Percentiles rank a stretch among this genome's conserved stretches.
phyloP scores from a whole-genome alignment of 2,797 vertebrate species.

The Xerus rutilus region DNA sequence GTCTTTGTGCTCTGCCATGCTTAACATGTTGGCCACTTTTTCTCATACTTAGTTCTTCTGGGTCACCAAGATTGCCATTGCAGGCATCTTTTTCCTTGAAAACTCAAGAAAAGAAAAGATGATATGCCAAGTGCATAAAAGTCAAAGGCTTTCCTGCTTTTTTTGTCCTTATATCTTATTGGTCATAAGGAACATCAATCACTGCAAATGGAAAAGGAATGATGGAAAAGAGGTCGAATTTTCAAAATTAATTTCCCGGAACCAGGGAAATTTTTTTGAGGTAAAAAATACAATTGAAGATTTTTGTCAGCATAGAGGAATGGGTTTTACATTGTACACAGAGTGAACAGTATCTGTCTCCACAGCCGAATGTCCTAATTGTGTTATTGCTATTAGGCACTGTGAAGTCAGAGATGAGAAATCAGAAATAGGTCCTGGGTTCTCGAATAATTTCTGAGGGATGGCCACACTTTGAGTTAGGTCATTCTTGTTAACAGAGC shows the following conservation, averaged over 20 bases:
- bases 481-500: fast-evolving
- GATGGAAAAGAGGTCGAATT: neutral
- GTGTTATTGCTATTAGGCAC: neutral
- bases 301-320: neutral
- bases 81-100: neutral
- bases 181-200: neutral
- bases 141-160: neutral
- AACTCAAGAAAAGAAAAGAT: neutral
- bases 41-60: neutral
- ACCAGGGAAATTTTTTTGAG: neutral
- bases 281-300: neutral
- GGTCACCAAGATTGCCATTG: neutral
- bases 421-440: neutral
- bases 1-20: neutral
- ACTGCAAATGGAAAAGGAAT: neutral
- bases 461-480: neutral
- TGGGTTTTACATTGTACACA: neutral
- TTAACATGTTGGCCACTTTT: neutral
- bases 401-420: neutral
- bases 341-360: neutral
- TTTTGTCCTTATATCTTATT: neutral
- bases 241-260: neutral
- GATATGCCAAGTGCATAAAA: neutral
- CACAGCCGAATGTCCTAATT: neutral
- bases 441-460: neutral